phyloP scores from a whole-genome alignment of 1,140 invertebrate genomes.

The Drosophila parvula region DNA sequence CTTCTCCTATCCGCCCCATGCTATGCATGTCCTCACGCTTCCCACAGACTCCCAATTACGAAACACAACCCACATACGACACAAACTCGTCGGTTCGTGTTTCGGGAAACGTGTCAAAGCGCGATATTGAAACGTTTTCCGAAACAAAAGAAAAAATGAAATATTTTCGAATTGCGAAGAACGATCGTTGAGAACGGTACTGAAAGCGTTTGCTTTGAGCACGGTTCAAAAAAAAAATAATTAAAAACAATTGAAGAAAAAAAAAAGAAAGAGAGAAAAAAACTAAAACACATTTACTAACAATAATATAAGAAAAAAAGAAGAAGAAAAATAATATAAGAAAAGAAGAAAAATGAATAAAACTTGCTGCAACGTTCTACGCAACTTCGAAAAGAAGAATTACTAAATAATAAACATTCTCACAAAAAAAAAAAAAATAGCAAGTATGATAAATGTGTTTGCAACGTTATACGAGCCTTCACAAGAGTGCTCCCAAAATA shows the following conservation, averaged over 20 bases:
- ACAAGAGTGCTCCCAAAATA: conserved; percentile 21
- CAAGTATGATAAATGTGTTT: conserved; percentile 50
- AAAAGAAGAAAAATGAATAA: neutral
- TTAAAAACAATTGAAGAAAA: neutral
- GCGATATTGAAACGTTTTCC: conserved; percentile 47
- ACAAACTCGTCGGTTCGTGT: conserved; percentile 11
- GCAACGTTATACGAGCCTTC: conserved; percentile 64
- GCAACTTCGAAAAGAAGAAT: conserved; percentile 39
- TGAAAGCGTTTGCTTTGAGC: conserved; percentile 8
- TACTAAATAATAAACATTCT: neutral
- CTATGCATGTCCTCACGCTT: neutral
- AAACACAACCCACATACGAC: conserved; percentile 1
- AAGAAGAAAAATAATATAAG: neutral
- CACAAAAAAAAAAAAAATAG: conserved; percentile 20
- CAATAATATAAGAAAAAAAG: conserved; percentile 25
- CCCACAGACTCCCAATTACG: neutral
- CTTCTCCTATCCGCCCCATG: neutral
- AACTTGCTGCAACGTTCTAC: conserved; percentile 53
- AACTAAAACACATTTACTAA: conserved; percentile 38
- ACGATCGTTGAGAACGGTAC: conserved; percentile 4
- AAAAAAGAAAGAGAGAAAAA: conserved; percentile 3
- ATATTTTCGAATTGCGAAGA: conserved; percentile 18
- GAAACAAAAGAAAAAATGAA: conserved; percentile 20
- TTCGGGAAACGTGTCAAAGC: conserved; percentile 35
- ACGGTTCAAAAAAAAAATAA: conserved; percentile 4